These are phyloP conservation scores for Cosmorhoe ocellata DNA, from an alignment of 2,888 invertebrate genomes.

Conservation along the genomic window DNA sequence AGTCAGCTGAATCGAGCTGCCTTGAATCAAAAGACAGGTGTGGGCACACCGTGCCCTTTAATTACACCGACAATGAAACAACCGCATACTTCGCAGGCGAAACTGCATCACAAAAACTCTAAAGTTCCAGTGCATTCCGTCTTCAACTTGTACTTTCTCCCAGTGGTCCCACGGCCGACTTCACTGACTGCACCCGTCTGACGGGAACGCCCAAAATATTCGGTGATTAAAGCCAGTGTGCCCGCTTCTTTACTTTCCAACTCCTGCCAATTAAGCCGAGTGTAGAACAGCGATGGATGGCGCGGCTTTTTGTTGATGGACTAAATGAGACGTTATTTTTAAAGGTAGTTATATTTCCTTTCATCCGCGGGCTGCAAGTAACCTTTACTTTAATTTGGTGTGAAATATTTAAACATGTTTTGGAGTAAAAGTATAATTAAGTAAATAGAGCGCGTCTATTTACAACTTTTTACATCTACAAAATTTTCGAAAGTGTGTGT, in stretches of 20 bases:
- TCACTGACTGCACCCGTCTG: constrained; percentile 52
- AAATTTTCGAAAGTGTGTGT: too few species aligned
- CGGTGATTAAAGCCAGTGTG: constrained; percentile 71
- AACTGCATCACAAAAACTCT: constrained; percentile 61
- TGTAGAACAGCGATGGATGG: constrained; percentile 20
- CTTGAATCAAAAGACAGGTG: constrained; percentile 16
- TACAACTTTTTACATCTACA: too few species aligned
- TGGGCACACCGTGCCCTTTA: constrained; percentile 52
- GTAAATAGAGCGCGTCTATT: too few species aligned
- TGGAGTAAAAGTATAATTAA: background rate
- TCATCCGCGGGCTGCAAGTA: constrained; percentile 24
- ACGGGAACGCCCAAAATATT: constrained; percentile 75
- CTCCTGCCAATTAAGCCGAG: constrained; percentile 62
- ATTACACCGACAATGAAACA: constrained; percentile 49
- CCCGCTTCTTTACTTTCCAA: constrained; percentile 63
- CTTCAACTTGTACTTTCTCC: constrained; percentile 66
- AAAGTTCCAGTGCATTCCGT: constrained; percentile 61
- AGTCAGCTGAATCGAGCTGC: background rate
- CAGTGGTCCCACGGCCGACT: constrained; percentile 73
- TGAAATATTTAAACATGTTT: background rate
- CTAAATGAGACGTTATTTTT: constrained; percentile 41
- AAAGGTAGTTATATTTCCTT: constrained; percentile 29
- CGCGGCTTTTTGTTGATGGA: constrained; percentile 42
- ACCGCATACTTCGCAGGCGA: constrained; percentile 59
- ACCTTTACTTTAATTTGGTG: constrained; percentile 20